These are phyloP conservation scores for Tokudaia tokunoshimensis DNA, from an alignment of 2,797 vertebrate genomes.

Conservation along the genomic window DNA sequence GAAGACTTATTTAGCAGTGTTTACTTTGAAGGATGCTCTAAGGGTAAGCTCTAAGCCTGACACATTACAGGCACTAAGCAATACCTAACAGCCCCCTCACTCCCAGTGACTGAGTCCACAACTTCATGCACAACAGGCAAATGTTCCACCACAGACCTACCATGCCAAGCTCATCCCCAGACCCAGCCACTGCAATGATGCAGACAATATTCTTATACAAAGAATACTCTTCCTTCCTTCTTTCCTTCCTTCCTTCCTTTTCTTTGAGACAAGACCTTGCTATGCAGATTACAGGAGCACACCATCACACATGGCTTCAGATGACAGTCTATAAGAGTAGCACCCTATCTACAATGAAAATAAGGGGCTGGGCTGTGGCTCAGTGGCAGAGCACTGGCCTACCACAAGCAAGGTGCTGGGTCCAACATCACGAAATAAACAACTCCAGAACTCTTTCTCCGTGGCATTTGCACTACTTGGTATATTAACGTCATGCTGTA, in stretches of 20 bases:
- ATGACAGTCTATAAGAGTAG: neutral
- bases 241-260: too few species aligned
- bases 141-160: neutral
- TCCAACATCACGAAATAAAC: neutral
- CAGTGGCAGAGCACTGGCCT: neutral
- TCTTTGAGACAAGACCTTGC: neutral
- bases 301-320: neutral
- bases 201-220: neutral
- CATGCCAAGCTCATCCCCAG: neutral
- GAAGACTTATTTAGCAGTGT: neutral
- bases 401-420: neutral
- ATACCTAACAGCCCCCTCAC: too few species aligned
- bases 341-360: neutral
- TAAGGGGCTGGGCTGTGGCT: neutral
- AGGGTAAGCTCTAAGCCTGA: neutral
- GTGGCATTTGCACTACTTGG: neutral
- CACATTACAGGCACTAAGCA: neutral
- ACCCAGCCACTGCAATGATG: neutral
- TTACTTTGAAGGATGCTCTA: constrained; percentile 25
- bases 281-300: neutral
- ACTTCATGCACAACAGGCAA: neutral
- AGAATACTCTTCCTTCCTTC: neutral
- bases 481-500: neutral
- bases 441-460: neutral
- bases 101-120: neutral